phyloP scores from a whole-genome alignment of 2,888 invertebrate species.

The Callyntrura sp. region DNA sequence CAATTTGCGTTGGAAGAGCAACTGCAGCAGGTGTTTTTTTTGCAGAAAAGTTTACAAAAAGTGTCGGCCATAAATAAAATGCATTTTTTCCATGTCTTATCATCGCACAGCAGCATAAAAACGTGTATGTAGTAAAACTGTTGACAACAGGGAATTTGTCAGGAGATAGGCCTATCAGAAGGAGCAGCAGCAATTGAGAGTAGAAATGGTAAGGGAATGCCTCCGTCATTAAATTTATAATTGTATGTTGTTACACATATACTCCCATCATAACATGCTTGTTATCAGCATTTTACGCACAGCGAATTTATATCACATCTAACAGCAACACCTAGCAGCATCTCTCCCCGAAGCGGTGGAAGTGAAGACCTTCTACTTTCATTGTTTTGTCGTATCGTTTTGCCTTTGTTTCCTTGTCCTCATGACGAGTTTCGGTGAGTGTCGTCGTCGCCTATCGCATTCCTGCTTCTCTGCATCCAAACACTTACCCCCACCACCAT shows the following conservation, averaged over 20 bases:
- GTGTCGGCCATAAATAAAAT: constrained; percentile 17
- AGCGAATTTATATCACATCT: constrained; percentile 10
- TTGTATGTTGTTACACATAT: constrained; percentile 35
- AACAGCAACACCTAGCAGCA: not conserved
- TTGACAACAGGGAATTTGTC: not conserved
- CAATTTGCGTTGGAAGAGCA: not conserved
- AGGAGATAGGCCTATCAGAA: constrained; percentile 7
- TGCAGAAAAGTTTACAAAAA: constrained; percentile 22
- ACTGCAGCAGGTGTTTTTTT: constrained; percentile 6
- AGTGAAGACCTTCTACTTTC: not conserved
- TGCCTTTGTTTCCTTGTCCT: constrained; percentile 18
- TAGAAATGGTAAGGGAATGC: not conserved
- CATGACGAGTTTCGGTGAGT: constrained; percentile 6
- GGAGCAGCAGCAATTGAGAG: not conserved
- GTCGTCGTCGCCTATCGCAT: constrained; percentile 25
- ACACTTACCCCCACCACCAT: constrained; percentile 6
- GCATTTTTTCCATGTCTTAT: not conserved
- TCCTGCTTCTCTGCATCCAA: not conserved
- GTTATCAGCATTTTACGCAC: not conserved
- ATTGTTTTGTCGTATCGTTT: not conserved
- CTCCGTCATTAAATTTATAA: constrained; percentile 31
- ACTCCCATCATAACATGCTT: constrained; percentile 20
- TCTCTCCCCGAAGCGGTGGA: not conserved
- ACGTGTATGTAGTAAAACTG: constrained; percentile 8
- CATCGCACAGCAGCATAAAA: not conserved